Evolutionary conservation across 2,113 vertebrate species (phyloP).

Genomic region (Ceratotherium simum): DNA sequence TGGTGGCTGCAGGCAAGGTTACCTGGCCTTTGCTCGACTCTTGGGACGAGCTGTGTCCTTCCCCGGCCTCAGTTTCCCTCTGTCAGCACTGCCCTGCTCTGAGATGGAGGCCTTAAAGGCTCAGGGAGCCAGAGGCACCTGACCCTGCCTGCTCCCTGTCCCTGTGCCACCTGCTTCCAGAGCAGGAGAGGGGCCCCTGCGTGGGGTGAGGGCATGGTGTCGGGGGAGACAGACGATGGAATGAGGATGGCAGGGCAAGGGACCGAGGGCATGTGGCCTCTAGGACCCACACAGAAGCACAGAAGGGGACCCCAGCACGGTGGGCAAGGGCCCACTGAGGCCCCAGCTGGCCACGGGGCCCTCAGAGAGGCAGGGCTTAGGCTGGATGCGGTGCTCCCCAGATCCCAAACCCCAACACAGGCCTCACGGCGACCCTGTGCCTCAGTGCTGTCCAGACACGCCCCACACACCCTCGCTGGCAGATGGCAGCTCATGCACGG

Average conservation of each 20-base stretch:
- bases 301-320: not conserved
- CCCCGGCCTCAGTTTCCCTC: not conserved
- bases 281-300: not conserved
- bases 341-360: not conserved
- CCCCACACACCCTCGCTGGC: accelerated
- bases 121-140: not conserved
- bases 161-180: not conserved
- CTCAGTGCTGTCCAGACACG: accelerated
- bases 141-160: not conserved
- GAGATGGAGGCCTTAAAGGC: not conserved
- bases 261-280: not conserved
- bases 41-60: not conserved
- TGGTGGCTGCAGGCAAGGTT: not conserved
- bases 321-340: not conserved
- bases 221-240: not conserved
- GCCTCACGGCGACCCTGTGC: accelerated
- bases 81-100: not conserved
- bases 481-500: accelerated
- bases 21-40: no score
- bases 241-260: constrained; percentile 54
- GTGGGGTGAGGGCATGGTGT: not conserved
- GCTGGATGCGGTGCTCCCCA: not conserved
- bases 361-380: not conserved
- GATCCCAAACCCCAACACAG: not conserved
- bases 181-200: not conserved